phyloP scores from a whole-genome alignment of 2,113 vertebrate species.

The Balaeniceps rex region DNA sequence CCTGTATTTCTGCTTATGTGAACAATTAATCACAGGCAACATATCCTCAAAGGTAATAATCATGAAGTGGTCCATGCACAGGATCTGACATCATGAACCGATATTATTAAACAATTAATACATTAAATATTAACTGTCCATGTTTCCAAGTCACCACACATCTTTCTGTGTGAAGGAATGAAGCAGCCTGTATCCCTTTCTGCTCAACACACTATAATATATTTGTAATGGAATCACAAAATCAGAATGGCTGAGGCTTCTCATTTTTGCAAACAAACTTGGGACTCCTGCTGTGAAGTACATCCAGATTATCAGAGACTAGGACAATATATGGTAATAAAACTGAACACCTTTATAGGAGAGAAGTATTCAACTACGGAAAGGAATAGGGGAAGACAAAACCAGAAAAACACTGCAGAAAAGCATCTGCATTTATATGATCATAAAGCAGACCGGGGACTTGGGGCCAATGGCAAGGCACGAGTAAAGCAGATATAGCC shows the following conservation, averaged over 20 bases:
- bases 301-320: background rate
- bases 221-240: background rate
- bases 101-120: background rate
- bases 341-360: background rate
- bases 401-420: background rate
- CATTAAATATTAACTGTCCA: background rate
- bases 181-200: background rate
- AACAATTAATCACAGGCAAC: background rate
- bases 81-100: background rate
- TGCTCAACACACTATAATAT: background rate
- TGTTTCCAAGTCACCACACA: background rate
- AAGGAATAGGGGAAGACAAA: background rate
- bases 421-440: background rate
- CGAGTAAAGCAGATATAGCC: background rate
- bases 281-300: background rate
- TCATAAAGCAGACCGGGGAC: background rate
- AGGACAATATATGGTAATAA: background rate
- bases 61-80: background rate
- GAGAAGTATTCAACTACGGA: background rate
- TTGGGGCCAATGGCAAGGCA: background rate
- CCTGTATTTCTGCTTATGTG: background rate
- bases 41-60: background rate
- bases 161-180: background rate
- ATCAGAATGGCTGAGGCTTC: background rate
- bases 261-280: background rate